These are phyloP conservation scores for Synergus umbraculus DNA, from an alignment of 2,888 invertebrate species.

Conservation along the genomic window DNA sequence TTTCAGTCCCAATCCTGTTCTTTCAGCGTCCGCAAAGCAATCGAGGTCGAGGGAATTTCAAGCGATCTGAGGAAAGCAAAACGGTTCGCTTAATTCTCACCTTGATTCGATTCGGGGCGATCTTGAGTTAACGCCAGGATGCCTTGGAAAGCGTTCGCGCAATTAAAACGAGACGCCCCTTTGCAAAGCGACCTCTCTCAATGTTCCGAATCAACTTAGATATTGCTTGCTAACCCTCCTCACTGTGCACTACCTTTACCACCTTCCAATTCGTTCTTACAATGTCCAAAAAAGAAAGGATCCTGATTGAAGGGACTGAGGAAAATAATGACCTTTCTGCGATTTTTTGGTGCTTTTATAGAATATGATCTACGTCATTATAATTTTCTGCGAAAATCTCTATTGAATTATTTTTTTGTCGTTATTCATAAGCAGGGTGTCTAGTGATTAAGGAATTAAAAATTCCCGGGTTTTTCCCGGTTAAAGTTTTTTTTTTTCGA, in stretches of 20 bases:
- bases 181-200: constrained; percentile 17
- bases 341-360: not conserved
- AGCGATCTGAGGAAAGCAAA: constrained; percentile 61
- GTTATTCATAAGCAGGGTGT: not conserved
- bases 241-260: constrained; percentile 9
- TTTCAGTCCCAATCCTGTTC: not conserved
- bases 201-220: constrained; percentile 34
- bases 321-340: not conserved
- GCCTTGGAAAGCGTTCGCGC: constrained; percentile 29
- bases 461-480: too few relatives aligned
- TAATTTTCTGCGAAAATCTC: not conserved
- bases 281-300: not conserved
- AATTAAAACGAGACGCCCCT: constrained; percentile 35
- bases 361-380: not conserved
- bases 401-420: not conserved
- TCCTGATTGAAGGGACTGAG: not conserved
- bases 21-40: constrained; percentile 48
- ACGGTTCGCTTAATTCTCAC: constrained; percentile 62
- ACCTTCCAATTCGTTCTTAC: not conserved
- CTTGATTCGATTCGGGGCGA: constrained; percentile 22
- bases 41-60: constrained; percentile 59
- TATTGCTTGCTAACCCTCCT: constrained; percentile 11
- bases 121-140: constrained; percentile 31
- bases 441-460: too few relatives aligned
- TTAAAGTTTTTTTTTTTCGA: too few relatives aligned